Base-by-base conservation (phyloP, 2,888 invertebrate genomes). In the Drosophila austrosaltans region DNA sequence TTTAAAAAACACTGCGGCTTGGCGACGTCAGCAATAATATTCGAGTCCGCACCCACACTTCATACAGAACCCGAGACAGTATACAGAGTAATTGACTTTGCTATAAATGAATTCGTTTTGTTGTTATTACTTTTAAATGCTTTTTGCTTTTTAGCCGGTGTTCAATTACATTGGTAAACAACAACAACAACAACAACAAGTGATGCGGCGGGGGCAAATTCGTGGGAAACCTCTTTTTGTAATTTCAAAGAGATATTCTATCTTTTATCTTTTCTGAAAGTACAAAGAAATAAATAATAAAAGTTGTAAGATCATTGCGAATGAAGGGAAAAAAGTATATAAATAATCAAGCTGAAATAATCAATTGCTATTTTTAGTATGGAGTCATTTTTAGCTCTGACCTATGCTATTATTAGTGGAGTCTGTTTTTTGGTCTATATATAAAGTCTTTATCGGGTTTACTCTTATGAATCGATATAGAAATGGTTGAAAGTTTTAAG, bases 91-190 rank as follows among this genome's bases (percentile, higher is more conserved):
- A 82, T 72, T 69, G 70, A 68, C 62, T 71, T 71, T 68, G 63
- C 58, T 70, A 78, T 78, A 66, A 80, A 71, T 77, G 57, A 63
- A 68, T 73, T 62, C 22, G n/a, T 57, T 56, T 59, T 57, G 48
- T 48, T 48, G 48, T 48, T 48, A 22, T 48, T 48, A 48, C 25
- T 63, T 75, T 28, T 63, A 36, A 48, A 66, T 63, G 58, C 16
- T 16, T 3, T 20, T 53, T 32, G 70, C 42, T 73, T 61, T 53
- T 42, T n/a, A 44, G 53, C 25, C 32, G 59, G 36, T n/a, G n/a
- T 44, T 63, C 42, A 36, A 48, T 61, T 40, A 48, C 16, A 58
- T 68, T 62, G 57, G 30, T 68, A 63, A 66, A 59, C 53, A 67
- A 63, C 5, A 8, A 48, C 48, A 48, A 48, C 10, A 8, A 48